Base-by-base conservation (phyloP, 2,797 vertebrate species). In the Somateria mollissima region DNA sequence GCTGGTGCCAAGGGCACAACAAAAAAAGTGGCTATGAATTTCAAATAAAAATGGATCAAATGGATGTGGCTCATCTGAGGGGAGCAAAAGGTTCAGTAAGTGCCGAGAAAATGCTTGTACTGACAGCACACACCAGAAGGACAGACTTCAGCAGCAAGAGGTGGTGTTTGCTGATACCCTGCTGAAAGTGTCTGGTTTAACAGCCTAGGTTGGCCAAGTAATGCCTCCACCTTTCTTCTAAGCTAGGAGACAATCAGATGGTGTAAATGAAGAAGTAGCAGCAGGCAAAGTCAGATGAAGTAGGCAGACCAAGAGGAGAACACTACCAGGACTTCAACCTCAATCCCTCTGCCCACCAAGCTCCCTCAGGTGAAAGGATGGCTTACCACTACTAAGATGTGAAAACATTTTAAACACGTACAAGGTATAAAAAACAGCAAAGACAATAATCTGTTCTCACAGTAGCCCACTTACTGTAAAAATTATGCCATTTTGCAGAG, bases 181-280 rank as follows among this genome's bases (percentile, higher is more conserved):
- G n/a, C 18, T 79, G 70, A 67, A 74, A 53, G 34, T 49, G n/a
- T 30, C 45, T 3, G 5, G 12, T 0, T 0, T 43, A 32, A 56
- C 16, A 92, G 53, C 56, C 47, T 47, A 21, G n/a, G 22, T 14
- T 58, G 61, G 60, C 49, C 17, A 73, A 80, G 65, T 37, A 61
- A 15, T 7, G 27, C 32, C 61, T 80, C 53, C 1, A 2, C 43
- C 90, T 72, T 51, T 39, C 67, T 85, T 47, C 69, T 78, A 78
- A 89, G 47, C 27, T n/a, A 74, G 65, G 41, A 72, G 91, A 30
- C 45, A 56, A 78, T 51, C 36, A 8, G 70, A 64, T 20, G 57
- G 30, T 17, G 21, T 75, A 94, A 87, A 92, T 28, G 67, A 87
- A 91, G 77, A 53, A 74, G 51, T 22, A 41, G 64, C 53, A 87